Evolutionary conservation across 2,797 vertebrate species (phyloP).

Genomic region (Yasuhikotakia modesta): DNA sequence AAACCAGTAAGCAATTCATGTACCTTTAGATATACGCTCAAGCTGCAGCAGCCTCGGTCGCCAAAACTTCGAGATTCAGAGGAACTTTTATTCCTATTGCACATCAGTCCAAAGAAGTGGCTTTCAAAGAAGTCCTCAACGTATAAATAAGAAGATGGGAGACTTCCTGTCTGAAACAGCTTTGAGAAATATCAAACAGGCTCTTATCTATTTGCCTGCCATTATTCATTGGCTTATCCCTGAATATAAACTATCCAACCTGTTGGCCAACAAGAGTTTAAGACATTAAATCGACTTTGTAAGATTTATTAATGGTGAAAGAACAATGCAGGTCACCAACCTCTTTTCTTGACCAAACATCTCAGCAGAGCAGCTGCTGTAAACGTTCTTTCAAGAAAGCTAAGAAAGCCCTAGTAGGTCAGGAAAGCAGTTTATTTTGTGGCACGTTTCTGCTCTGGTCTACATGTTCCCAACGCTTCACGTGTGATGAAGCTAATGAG

Average conservation of each 20-base stretch:
- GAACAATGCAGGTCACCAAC: conserved; percentile 35
- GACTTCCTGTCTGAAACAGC: background rate
- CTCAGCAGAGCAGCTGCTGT: conserved; percentile 16
- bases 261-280: conserved; percentile 7
- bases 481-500: conserved; percentile 42
- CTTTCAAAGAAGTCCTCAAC: conserved; percentile 41
- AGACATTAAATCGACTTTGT: conserved; percentile 32
- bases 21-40: conserved; percentile 42
- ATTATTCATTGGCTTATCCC: conserved; percentile 20
- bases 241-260: conserved; percentile 25
- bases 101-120: conserved; percentile 51
- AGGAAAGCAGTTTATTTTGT: too few relatives aligned
- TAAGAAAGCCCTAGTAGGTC: conserved; percentile 33
- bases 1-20: conserved; percentile 49
- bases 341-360: conserved; percentile 15
- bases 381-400: conserved; percentile 3
- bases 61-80: conserved; percentile 39
- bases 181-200: background rate
- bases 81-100: conserved; percentile 49
- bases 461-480: conserved; percentile 2
- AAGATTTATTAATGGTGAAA: conserved; percentile 30
- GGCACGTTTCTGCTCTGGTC: conserved; percentile 10
- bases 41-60: conserved; percentile 33
- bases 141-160: conserved; percentile 21
- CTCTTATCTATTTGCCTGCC: conserved; percentile 17